A percentile compares a stretch with the other conserved stretches of the same genome.
phyloP scores from a whole-genome alignment of 2,888 invertebrate genomes.

The Ophraella communa region DNA sequence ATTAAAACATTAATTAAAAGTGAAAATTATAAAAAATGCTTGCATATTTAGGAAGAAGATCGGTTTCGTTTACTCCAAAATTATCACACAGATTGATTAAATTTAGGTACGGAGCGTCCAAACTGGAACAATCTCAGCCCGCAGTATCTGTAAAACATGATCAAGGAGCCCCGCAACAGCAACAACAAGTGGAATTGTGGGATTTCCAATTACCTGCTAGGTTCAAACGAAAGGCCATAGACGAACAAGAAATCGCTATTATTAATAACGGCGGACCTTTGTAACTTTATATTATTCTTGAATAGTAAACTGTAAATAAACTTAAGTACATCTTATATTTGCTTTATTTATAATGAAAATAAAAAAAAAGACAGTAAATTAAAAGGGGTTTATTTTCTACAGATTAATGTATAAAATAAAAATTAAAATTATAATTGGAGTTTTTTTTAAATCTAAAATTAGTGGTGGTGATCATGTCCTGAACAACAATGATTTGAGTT shows the following conservation, averaged over 20 bases:
- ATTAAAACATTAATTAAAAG: background rate
- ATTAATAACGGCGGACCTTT: conserved; percentile 57
- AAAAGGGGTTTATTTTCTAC: background rate
- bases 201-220: conserved; percentile 56
- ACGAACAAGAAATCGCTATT: conserved; percentile 56
- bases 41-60: conserved; percentile 39
- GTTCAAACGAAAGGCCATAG: conserved; percentile 52
- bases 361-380: background rate
- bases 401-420: background rate
- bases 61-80: conserved; percentile 46
- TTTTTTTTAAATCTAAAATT: background rate
- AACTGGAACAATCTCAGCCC: conserved; percentile 40
- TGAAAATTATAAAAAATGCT: conserved; percentile 24
- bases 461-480: conserved; percentile 47
- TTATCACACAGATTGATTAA: conserved; percentile 51
- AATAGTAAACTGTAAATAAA: conserved; percentile 7
- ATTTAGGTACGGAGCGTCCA: conserved; percentile 54
- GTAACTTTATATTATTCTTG: conserved; percentile 17
- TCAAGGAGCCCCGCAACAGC: conserved; percentile 18
- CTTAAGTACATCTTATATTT: background rate
- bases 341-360: background rate
- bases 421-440: background rate
- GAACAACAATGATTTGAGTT: conserved; percentile 47
- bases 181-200: conserved; percentile 46
- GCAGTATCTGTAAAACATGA: conserved; percentile 21